Percentiles rank a stretch among this genome's conserved stretches.
Evolutionary conservation across 2,888 invertebrate species (phyloP).

Genomic region (Graphium colonna): DNA sequence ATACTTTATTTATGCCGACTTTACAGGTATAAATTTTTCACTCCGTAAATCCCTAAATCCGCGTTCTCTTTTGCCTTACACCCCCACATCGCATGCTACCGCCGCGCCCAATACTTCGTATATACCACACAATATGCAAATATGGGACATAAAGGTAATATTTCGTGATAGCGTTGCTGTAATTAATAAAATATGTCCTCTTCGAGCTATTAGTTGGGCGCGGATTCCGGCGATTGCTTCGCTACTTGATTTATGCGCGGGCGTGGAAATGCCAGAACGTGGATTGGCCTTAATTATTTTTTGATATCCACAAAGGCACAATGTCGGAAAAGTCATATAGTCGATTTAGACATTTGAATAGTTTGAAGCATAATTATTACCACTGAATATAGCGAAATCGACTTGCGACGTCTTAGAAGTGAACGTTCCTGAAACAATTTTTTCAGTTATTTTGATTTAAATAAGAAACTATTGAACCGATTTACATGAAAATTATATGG

Average conservation of each 20-base stretch:
- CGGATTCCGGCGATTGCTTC: slow-evolving; percentile 55
- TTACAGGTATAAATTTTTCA: not conserved
- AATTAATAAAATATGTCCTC: slow-evolving; percentile 78
- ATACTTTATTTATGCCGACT: too few species aligned
- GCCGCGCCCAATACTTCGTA: slow-evolving; percentile 60
- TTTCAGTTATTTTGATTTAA: too few species aligned
- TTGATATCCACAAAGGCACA: slow-evolving; percentile 25
- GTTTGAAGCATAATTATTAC: too few species aligned
- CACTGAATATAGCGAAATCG: too few species aligned
- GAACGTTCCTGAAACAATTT: too few species aligned
- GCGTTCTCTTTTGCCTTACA: slow-evolving; percentile 27
- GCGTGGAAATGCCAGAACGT: slow-evolving; percentile 31
- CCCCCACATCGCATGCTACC: slow-evolving; percentile 51
- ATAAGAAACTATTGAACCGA: too few species aligned
- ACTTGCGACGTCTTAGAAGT: too few species aligned
- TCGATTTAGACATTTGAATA: too few species aligned
- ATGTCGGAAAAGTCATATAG: too few species aligned
- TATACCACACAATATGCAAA: slow-evolving; percentile 75
- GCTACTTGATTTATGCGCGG: slow-evolving; percentile 51
- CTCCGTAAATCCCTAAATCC: not conserved
- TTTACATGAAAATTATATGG: too few species aligned
- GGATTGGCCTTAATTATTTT: slow-evolving; percentile 54
- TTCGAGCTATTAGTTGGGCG: slow-evolving; percentile 57
- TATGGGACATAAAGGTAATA: slow-evolving; percentile 76
- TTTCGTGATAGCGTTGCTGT: slow-evolving; percentile 72